Evolutionary conservation across 2,113 vertebrate genomes (phyloP).

Genomic region (Cinclus mexicanus): DNA sequence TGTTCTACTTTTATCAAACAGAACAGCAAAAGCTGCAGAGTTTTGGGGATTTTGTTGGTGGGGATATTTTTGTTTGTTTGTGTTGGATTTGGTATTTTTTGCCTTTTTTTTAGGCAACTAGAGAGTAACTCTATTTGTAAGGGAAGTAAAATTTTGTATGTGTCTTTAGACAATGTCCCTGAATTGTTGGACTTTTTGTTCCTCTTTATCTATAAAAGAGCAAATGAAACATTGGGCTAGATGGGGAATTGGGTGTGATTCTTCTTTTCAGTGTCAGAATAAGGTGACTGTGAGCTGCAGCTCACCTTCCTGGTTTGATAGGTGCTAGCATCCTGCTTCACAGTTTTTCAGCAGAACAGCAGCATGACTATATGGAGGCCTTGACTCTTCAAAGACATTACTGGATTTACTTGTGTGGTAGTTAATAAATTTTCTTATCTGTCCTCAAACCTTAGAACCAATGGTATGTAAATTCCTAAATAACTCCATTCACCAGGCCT

Average conservation of each 20-base stretch:
- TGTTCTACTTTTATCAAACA: not conserved
- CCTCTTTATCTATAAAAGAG: not conserved
- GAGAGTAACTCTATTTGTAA: not conserved
- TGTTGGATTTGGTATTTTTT: not conserved
- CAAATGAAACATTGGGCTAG: not conserved
- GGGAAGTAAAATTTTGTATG: not conserved
- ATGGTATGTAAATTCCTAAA: slow-evolving; percentile 17
- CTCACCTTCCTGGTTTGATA: not conserved
- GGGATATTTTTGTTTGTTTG: not conserved
- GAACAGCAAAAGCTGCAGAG: not conserved
- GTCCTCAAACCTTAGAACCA: slow-evolving; percentile 32
- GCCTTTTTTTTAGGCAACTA: not conserved
- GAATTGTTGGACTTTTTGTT: not conserved
- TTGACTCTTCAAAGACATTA: slow-evolving; percentile 11
- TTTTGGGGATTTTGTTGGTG: not conserved
- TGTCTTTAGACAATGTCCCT: not conserved
- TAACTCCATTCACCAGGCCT: slow-evolving; percentile 18
- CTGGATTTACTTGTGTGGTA: not conserved
- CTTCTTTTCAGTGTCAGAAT: not conserved
- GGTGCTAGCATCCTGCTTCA: not conserved
- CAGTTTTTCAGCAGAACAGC: not conserved
- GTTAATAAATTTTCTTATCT: slow-evolving; percentile 47
- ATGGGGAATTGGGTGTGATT: not conserved
- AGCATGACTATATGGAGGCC: not conserved
- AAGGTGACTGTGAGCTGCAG: not conserved